A percentile compares a stretch with the other conserved stretches of the same genome.
Conservation (phyloP, 2,797 vertebrate species). For the Artibeus jamaicensis region DNA sequence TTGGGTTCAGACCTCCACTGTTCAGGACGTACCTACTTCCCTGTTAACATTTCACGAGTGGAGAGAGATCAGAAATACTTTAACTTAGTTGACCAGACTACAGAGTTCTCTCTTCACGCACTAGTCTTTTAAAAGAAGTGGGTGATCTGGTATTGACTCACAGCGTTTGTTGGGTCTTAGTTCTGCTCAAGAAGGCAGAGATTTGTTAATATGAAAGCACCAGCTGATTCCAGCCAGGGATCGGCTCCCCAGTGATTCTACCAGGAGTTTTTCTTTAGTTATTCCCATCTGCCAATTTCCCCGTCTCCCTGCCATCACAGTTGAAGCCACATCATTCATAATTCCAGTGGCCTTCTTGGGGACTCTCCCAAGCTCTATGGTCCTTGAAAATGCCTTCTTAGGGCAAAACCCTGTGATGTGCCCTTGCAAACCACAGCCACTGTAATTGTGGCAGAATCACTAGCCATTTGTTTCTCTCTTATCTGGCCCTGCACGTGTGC, state of each 20-base stretch:
- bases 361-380: background rate
- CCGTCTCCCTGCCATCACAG: background rate
- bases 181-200: background rate
- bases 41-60: background rate
- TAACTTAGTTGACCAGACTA: background rate
- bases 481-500: constrained; percentile 34
- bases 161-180: background rate
- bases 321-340: background rate
- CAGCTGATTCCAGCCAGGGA: background rate
- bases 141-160: background rate
- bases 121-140: background rate
- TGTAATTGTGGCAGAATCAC: background rate
- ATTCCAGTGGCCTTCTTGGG: background rate
- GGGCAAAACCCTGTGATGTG: background rate
- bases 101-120: background rate
- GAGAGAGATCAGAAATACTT: constrained; percentile 34
- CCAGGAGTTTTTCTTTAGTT: background rate
- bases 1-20: background rate
- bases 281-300: background rate
- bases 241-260: background rate
- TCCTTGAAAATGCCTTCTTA: background rate
- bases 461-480: constrained; percentile 37
- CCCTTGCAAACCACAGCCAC: background rate
- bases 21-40: constrained; percentile 18
- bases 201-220: background rate